Evolutionary conservation across 2,113 vertebrate genomes (phyloP).

Genomic region (Muntiacus muntjak): DNA sequence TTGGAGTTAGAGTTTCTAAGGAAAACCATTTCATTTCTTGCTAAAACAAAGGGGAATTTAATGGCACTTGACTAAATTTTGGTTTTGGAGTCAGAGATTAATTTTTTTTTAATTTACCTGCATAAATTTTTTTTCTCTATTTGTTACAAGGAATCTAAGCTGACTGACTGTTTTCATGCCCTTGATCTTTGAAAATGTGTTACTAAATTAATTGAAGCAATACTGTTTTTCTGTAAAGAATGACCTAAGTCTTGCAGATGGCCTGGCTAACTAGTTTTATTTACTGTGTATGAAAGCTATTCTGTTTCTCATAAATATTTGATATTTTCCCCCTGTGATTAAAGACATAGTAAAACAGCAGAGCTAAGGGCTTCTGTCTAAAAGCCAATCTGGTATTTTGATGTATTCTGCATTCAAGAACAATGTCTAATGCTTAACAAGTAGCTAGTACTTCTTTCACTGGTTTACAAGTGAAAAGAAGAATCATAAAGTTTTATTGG

Average conservation of each 20-base stretch:
- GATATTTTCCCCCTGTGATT: background rate
- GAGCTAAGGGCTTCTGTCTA: background rate
- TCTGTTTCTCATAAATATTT: constrained; percentile 26
- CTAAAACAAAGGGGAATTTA: constrained; percentile 41
- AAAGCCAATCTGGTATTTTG: background rate
- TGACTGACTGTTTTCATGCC: background rate
- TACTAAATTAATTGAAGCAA: background rate
- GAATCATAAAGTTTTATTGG: background rate
- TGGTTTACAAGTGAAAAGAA: background rate
- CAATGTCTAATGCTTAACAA: background rate
- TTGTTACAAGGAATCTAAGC: background rate
- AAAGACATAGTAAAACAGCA: background rate
- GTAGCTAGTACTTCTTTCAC: background rate
- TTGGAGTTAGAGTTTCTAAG: constrained; percentile 29
- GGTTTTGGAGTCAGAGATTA: background rate
- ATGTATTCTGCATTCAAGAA: background rate
- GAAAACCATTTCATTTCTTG: constrained; percentile 26
- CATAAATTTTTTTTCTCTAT: background rate
- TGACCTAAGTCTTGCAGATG: background rate
- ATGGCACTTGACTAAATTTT: constrained; percentile 44
- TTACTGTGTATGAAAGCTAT: background rate
- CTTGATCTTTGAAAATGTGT: constrained; percentile 35
- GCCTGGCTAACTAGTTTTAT: background rate
- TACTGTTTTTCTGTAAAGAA: background rate
- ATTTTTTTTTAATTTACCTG: background rate